Evolutionary conservation across 2,113 vertebrate species (phyloP).

Genomic region (Orientallactaga bullata): DNA sequence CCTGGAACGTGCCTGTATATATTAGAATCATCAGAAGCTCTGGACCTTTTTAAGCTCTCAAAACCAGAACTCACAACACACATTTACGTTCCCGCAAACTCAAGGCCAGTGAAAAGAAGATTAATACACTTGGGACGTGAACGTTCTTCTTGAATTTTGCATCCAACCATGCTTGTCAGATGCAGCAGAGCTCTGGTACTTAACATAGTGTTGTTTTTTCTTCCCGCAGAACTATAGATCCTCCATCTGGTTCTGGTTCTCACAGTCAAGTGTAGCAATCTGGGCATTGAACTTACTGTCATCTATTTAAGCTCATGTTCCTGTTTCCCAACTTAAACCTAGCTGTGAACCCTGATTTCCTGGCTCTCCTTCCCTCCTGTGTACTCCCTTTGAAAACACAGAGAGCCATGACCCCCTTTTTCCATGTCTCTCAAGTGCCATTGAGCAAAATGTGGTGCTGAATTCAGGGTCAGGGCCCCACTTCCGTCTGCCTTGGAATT

Average conservation of each 20-base stretch:
- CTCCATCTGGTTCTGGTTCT: neutral
- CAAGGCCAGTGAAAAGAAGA: neutral
- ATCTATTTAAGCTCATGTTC: constrained; percentile 15
- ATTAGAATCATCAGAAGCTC: neutral
- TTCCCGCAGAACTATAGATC: neutral
- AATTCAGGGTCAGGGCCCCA: neutral
- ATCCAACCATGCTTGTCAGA: neutral
- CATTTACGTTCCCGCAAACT: neutral
- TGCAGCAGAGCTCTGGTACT: constrained; percentile 4
- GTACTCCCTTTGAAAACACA: neutral
- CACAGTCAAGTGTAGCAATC: constrained; percentile 25
- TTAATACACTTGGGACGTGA: neutral
- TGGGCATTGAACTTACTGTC: neutral
- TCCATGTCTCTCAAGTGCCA: neutral
- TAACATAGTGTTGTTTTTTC: neutral
- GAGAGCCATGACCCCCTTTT: neutral
- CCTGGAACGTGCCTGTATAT: neutral
- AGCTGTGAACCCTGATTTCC: neutral
- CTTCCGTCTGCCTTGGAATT: neutral
- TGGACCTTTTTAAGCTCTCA: neutral
- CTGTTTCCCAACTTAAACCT: constrained; percentile 24
- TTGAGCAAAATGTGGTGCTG: neutral
- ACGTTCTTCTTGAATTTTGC: neutral
- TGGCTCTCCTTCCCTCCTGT: neutral
- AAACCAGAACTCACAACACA: neutral